These are phyloP conservation scores for Paramisgurnus dabryanus DNA, from an alignment of 2,113 vertebrate species.

Conservation along the genomic window DNA sequence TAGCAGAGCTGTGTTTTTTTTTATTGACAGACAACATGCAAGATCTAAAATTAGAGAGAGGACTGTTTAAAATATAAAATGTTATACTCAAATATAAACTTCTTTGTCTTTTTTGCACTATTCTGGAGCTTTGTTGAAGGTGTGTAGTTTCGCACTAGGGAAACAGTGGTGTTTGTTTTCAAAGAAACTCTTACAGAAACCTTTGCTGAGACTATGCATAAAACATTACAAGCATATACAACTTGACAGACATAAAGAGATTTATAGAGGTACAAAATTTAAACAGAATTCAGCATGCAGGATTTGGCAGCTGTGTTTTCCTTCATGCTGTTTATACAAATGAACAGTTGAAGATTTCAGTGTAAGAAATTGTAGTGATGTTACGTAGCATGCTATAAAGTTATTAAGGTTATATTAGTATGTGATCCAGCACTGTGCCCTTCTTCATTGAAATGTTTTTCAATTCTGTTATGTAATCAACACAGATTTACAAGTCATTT, in stretches of 20 bases:
- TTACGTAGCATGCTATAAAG: too few relatives aligned
- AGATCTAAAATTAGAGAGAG: not conserved
- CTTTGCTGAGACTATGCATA: constrained; percentile 20
- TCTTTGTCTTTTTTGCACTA: not conserved
- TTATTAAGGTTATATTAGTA: too few relatives aligned
- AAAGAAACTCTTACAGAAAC: not conserved
- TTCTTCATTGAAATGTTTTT: too few relatives aligned
- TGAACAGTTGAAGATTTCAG: not conserved
- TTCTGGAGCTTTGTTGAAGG: not conserved
- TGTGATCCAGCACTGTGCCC: too few relatives aligned
- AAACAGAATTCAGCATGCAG: constrained; percentile 21
- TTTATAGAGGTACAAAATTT: not conserved
- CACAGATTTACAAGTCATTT: too few relatives aligned
- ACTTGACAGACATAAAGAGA: constrained; percentile 23
- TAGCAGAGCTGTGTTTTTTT: not conserved
- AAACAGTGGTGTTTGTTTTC: not conserved
- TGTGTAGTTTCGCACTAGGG: not conserved
- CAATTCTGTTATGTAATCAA: too few relatives aligned
- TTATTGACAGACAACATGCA: not conserved
- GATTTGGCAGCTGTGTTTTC: constrained; percentile 1
- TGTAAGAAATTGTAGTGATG: not conserved
- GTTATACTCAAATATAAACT: not conserved
- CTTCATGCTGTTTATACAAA: constrained; percentile 2
- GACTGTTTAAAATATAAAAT: not conserved
- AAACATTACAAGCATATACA: constrained; percentile 32